These are phyloP conservation scores for Melanotaenia duboulayi DNA, from an alignment of 2,113 vertebrate genomes.

Conservation along the genomic window DNA sequence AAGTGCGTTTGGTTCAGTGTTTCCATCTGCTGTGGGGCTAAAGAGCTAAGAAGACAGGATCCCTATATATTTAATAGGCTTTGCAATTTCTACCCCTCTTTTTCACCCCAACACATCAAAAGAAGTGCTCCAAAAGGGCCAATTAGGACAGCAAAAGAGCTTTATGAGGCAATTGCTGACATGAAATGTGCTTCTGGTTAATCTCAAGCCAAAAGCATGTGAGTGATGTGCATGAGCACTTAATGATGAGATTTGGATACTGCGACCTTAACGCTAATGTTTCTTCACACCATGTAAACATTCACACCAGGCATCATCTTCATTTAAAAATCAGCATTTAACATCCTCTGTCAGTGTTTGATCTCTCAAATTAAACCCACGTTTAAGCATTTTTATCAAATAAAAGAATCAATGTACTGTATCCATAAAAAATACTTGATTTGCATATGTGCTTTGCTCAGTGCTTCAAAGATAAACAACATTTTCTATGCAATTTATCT, in stretches of 20 bases:
- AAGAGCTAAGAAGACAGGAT: constrained; percentile 40
- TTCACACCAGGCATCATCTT: constrained; percentile 2
- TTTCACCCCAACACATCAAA: constrained; percentile 70
- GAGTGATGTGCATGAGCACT: constrained; percentile 23
- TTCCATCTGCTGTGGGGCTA: constrained; percentile 51
- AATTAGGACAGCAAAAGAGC: constrained; percentile 72
- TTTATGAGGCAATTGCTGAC: constrained; percentile 58
- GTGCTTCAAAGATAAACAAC: constrained; percentile 66
- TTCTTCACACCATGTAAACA: not conserved
- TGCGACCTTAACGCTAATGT: constrained; percentile 21
- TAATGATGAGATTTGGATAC: constrained; percentile 30
- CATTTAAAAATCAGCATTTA: constrained; percentile 23
- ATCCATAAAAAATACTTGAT: constrained; percentile 54
- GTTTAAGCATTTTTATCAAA: constrained; percentile 45
- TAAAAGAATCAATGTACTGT: constrained; percentile 32
- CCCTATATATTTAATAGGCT: constrained; percentile 53
- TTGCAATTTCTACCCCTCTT: constrained; percentile 53
- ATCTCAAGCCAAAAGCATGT: constrained; percentile 55
- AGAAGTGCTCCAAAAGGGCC: constrained; percentile 68
- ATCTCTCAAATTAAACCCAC: constrained; percentile 53
- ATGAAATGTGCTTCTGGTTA: constrained; percentile 44
- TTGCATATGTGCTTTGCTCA: constrained; percentile 54
- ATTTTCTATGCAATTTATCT: constrained; percentile 57
- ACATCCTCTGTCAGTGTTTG: constrained; percentile 32
- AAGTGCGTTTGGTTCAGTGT: constrained; percentile 26